These are phyloP conservation scores for Spicauda simplicius DNA, from an alignment of 2,888 invertebrate species.

Conservation along the genomic window DNA sequence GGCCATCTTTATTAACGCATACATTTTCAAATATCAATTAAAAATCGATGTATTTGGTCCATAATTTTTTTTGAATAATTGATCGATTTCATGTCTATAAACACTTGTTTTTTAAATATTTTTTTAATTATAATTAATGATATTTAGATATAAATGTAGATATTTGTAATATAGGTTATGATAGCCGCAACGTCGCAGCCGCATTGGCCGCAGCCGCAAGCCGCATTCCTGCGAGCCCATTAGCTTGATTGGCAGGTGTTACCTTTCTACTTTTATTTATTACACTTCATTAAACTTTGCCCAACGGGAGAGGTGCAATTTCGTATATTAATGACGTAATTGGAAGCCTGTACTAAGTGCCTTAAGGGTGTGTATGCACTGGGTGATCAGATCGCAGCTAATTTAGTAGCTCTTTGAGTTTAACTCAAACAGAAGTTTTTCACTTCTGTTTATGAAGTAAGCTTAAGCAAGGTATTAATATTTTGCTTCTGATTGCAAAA, in stretches of 20 bases:
- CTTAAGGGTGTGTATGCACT: background rate
- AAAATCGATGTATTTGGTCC: too few relatives aligned
- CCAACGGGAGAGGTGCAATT: slow-evolving; percentile 40
- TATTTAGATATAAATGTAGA: too few relatives aligned
- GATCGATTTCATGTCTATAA: too few relatives aligned
- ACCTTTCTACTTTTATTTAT: slow-evolving; percentile 47
- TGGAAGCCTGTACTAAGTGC: slow-evolving; percentile 32
- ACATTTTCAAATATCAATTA: too few relatives aligned
- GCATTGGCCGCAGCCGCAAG: slow-evolving; percentile 23
- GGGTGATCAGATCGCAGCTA: background rate
- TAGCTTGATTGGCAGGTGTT: slow-evolving; percentile 47
- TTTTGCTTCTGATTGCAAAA: too few relatives aligned
- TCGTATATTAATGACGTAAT: slow-evolving; percentile 46
- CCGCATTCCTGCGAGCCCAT: slow-evolving; percentile 24
- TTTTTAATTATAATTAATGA: background rate
- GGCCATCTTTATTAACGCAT: too few relatives aligned
- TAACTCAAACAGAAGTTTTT: too few relatives aligned
- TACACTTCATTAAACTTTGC: slow-evolving; percentile 42
- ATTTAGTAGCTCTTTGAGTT: background rate
- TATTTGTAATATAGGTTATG: background rate
- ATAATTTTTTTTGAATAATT: too few relatives aligned
- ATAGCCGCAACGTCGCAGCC: background rate
- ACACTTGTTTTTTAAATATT: too few relatives aligned
- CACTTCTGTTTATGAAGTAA: too few relatives aligned
- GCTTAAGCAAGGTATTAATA: too few relatives aligned